Base-by-base conservation (phyloP, 2,888 invertebrate species). In the Macrophya alboannulata region DNA sequence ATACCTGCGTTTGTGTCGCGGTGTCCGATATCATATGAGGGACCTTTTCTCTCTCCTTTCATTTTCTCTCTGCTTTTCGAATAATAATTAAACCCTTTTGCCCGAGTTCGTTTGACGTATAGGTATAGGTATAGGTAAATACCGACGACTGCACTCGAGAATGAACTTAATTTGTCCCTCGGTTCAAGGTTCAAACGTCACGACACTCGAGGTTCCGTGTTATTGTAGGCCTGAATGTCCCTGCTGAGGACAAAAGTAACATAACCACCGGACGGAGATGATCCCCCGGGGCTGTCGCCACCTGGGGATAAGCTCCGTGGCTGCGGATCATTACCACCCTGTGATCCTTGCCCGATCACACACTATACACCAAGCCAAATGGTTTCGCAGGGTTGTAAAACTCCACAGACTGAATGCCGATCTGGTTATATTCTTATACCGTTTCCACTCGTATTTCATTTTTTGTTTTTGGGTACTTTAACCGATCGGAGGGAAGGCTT, bases 261-360 rank as follows among this genome's bases (percentile, higher is more conserved):
- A 81, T 62, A 62, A 81, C 59, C 81, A 81, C 62, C 31, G 77
- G 81, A 59, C 59, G 81, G 17, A 81, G 40, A 81, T 81, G 81
- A 81, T 81, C 81, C 62, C 79, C 62, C 21, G 59, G 62, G 81
- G 62, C 81, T 40, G 81, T 43, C 81, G 43, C 59, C 81, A 62
- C 43, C 81, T 81, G 81, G 59, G 81, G 40, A 81, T 81, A 59
- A 81, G 81, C 81, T 81, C 40, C 81, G 59, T 81, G 62, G 81
- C 81, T 81, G 62, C 25, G 81, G 81, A 81, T 81, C 81, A 81
- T 81, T 81, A 81, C 81, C 81, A 81, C 81, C 43, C 81, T 43
- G 62, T 81, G 81, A 81, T 40, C 81, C 81, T 62, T 81, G 40
- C 62, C 25, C 81, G 81, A 81, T 81, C 81, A 81, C n/a, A 81